Base-by-base conservation (phyloP, 2,888 invertebrate species). In the Drosophila villosipedis region DNA sequence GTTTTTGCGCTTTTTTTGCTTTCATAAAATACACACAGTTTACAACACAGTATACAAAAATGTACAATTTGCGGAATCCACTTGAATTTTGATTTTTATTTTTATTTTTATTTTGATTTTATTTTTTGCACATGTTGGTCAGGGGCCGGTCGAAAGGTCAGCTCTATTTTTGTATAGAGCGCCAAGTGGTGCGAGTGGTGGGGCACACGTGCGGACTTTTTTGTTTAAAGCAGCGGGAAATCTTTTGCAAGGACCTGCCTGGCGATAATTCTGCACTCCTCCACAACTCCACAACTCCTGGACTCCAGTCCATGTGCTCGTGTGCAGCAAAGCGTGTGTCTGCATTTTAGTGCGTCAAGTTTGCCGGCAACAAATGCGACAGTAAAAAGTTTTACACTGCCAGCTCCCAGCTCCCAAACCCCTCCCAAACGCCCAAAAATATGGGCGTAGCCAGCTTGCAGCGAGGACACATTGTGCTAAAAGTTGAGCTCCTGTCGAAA, bases 391-490 rank as follows among this genome's bases (percentile, higher is more conserved):
- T 83, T 89, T 83, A 57, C 16, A 43, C 35, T 14, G n/a, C 43
- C 43, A 19, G 58, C 50, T 19, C 16, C 49, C 33, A 14, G 6
- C 41, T 4, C 30, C 2, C 37, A 31, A 12, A 2, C 30, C 0
- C 5, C 2, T 7, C 0, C 3, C 6, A 4, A 14, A 0, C 14
- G 37, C 39, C 16, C 49, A 14, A n/a, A 12, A 22, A 47, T 22
- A 63, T 37, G 74, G 84, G 82, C 80, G 73, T 77, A 68, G 82
- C 54, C 53, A 39, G 59, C 62, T 55, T 43, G 67, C 68, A 57
- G 41, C 50, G 87, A 76, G 83, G 85, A 85, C 85, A 87, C 84
- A 83, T 87, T 85, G 88, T 83, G 77, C 88, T 78, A 71, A 85
- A 88, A 88, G 72, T 88, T 88, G 57, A 73, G 37, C 68, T 65